Conservation (phyloP, 92 coral and sea anemone genomes). For the Epizoanthus fatuus region DNA sequence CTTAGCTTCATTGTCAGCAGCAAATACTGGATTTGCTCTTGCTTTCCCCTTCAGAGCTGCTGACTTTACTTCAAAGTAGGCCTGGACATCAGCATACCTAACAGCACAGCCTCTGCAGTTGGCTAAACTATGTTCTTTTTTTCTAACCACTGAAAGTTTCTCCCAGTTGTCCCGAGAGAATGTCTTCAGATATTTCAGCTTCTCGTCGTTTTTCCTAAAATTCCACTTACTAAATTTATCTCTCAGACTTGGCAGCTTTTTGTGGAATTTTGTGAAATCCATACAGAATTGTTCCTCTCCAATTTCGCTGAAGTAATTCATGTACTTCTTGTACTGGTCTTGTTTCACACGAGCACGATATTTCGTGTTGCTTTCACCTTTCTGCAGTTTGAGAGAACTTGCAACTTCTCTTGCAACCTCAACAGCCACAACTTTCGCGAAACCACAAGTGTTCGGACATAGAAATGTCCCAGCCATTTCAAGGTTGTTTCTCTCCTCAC, state of each 20-base stretch:
- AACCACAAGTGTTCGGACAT: too few species aligned
- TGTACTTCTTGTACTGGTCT: conserved; percentile 36
- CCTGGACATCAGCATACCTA: conserved; percentile 32
- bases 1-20: conserved; percentile 37
- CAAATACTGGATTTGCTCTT: conserved; percentile 41
- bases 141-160: conserved; percentile 34
- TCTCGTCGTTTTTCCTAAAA: conserved; percentile 42
- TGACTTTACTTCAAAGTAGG: conserved; percentile 53
- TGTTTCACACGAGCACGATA: conserved; percentile 10
- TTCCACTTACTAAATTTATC: conserved; percentile 52
- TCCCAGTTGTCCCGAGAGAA: conserved; percentile 53
- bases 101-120: conserved; percentile 65
- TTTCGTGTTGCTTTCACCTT: not conserved
- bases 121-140: conserved; percentile 53
- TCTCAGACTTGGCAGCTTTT: conserved; percentile 46
- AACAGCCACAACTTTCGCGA: not conserved
- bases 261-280: conserved; percentile 23
- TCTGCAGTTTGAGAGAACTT: not conserved
- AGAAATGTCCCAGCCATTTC: too few species aligned
- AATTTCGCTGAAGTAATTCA: not conserved
- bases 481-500: too few species aligned
- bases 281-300: conserved; percentile 32
- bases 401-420: not conserved
- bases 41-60: conserved; percentile 55
- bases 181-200: conserved; percentile 22